Evolutionary conservation across 1,140 invertebrate species (phyloP).

Genomic region (Aphelinus atriplicis): DNA sequence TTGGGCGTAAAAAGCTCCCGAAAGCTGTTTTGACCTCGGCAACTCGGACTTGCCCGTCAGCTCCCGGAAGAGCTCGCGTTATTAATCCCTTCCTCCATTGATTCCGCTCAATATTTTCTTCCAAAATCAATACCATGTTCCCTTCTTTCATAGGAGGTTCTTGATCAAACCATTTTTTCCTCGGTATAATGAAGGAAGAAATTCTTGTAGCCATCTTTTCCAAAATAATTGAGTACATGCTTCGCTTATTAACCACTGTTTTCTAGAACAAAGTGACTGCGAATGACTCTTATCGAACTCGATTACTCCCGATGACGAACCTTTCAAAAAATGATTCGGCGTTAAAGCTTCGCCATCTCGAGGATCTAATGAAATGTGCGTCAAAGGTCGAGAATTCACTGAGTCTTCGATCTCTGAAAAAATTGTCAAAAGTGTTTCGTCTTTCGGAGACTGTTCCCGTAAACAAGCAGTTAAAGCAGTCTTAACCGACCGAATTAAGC

Average conservation of each 20-base stretch:
- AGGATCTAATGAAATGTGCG: too few species aligned
- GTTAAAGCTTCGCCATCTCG: neutral
- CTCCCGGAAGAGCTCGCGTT: too few species aligned
- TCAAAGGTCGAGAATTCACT: too few species aligned
- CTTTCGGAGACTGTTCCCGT: neutral
- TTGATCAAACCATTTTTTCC: neutral
- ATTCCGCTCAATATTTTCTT: neutral
- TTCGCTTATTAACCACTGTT: neutral
- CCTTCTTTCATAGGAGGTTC: neutral
- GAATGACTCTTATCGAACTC: neutral
- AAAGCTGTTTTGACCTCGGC: too few species aligned
- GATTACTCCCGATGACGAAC: neutral
- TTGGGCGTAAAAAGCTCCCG: too few species aligned
- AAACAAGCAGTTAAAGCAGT: neutral
- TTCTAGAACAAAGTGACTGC: neutral
- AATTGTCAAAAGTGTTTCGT: neutral
- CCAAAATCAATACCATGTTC: neutral
- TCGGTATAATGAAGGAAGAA: neutral
- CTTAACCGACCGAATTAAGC: neutral
- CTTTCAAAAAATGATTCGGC: too few species aligned
- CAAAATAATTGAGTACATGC: neutral
- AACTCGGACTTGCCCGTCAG: too few species aligned
- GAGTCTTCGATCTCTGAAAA: too few species aligned
- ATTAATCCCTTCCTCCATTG: too few species aligned
- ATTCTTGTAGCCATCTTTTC: constrained; percentile 2